phyloP scores from a whole-genome alignment of 2,888 invertebrate species.

The Margaritifera margaritifera region DNA sequence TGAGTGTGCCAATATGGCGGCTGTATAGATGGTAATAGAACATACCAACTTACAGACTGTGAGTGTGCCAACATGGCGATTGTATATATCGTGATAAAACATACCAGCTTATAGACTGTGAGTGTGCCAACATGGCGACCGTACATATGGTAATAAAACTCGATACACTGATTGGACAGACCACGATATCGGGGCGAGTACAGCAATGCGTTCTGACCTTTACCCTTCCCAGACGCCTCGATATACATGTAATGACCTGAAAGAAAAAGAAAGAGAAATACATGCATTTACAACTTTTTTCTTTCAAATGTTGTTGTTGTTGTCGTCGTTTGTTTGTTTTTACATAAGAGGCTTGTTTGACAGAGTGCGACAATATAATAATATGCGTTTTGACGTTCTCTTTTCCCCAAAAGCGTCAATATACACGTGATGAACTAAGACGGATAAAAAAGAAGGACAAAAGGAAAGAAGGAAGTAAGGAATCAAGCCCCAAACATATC shows the following conservation, averaged over 20 bases:
- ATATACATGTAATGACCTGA: slow-evolving; percentile 69
- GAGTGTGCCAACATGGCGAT: too few relatives aligned
- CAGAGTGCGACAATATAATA: too few relatives aligned
- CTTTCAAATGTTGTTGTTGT: too few relatives aligned
- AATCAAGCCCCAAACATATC: too few relatives aligned
- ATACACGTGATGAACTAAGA: too few relatives aligned
- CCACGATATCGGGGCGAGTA: slow-evolving; percentile 63
- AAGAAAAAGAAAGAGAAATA: slow-evolving; percentile 10
- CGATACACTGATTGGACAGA: slow-evolving; percentile 56
- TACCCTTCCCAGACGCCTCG: slow-evolving; percentile 56
- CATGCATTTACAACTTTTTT: too few relatives aligned
- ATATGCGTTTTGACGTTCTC: too few relatives aligned
- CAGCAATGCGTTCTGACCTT: slow-evolving; percentile 59
- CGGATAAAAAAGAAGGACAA: too few relatives aligned
- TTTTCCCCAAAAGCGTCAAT: too few relatives aligned
- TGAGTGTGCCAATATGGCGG: too few relatives aligned
- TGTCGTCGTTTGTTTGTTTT: neutral
- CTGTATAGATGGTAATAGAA: neutral
- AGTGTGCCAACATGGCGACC: slow-evolving; percentile 57
- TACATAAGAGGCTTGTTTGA: neutral
- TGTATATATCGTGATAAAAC: neutral
- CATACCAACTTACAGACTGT: too few relatives aligned
- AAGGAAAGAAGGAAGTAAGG: too few relatives aligned
- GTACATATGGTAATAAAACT: slow-evolving; percentile 64
- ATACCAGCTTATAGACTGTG: slow-evolving; percentile 58